Conservation (phyloP, 2,797 vertebrate genomes). For the Sphenopsis melanotis region DNA sequence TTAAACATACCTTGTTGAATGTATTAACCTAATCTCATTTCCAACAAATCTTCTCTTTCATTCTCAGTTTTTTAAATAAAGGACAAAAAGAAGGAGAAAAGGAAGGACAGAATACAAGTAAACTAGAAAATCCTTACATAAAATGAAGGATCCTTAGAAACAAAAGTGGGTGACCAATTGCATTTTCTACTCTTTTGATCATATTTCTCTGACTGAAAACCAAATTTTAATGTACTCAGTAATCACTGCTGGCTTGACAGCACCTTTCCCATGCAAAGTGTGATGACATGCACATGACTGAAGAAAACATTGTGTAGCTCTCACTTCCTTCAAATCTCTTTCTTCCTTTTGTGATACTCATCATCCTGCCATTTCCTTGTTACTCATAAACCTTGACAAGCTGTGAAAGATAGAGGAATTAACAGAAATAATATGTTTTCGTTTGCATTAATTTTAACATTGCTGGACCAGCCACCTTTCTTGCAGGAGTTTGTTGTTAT, state of each 20-base stretch:
- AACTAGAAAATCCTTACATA: background rate
- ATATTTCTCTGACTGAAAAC: background rate
- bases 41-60: background rate
- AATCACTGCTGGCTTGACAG: background rate
- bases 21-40: background rate
- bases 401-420: background rate
- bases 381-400: background rate
- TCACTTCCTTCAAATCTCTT: background rate
- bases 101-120: background rate
- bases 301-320: fast-evolving
- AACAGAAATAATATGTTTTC: background rate
- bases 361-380: background rate
- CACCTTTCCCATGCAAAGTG: background rate
- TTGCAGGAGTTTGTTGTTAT: background rate
- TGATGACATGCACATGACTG: background rate
- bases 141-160: background rate
- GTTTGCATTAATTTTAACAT: background rate
- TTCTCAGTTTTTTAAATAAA: background rate
- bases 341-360: background rate
- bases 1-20: background rate
- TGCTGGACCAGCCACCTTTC: background rate
- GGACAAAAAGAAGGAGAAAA: background rate
- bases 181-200: background rate
- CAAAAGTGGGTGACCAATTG: background rate
- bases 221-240: background rate